Conservation (phyloP, 1,140 invertebrate species). For the Andrena cerasifolii region DNA sequence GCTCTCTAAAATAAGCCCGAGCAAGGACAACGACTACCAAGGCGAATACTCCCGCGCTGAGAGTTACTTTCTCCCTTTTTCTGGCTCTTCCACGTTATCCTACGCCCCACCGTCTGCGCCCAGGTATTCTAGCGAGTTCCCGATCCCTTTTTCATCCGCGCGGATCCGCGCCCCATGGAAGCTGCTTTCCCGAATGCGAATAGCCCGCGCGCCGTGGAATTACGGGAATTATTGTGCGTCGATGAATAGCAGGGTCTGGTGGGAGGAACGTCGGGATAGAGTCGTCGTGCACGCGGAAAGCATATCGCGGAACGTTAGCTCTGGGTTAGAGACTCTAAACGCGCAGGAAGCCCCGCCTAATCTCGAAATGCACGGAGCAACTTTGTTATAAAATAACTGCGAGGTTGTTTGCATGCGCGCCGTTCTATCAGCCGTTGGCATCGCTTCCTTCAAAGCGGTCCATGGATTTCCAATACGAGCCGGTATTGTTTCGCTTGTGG, state of each 20-base stretch:
- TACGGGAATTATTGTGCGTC: not conserved
- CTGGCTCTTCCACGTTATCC: too few species aligned
- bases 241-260: not conserved
- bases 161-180: not conserved
- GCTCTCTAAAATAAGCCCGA: constrained; percentile 43
- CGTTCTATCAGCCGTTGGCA: not conserved
- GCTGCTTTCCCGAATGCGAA: not conserved
- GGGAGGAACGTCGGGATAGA: not conserved
- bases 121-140: constrained; percentile 3
- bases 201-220: not conserved
- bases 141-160: not conserved
- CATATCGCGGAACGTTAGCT: not conserved
- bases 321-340: not conserved
- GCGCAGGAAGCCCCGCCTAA: not conserved
- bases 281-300: not conserved
- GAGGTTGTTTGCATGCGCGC: not conserved
- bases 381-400: not conserved
- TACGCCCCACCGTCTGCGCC: not conserved
- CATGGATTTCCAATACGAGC: not conserved
- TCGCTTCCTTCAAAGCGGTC: not conserved
- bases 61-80: not conserved
- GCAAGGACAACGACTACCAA: constrained; percentile 33
- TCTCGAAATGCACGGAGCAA: not conserved
- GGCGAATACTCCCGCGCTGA: constrained; percentile 29
- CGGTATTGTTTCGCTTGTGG: not conserved